Evolutionary conservation across 2,797 vertebrate genomes (phyloP).

Genomic region (Enteromius anoplus): DNA sequence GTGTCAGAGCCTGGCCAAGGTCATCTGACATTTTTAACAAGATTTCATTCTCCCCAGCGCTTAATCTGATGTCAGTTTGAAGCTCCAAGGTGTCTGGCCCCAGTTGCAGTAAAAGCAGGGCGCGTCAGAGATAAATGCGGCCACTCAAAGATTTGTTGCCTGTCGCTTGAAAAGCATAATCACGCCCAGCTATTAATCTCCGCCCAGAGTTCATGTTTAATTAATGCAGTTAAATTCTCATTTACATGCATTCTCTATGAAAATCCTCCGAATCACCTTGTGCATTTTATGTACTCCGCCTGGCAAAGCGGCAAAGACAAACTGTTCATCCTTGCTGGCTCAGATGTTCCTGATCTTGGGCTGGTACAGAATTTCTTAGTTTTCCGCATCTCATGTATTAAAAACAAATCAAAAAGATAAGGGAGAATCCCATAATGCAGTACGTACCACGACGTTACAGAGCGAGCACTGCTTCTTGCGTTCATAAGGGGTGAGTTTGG

Average conservation of each 20-base stretch:
- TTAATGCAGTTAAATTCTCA: conserved; percentile 72
- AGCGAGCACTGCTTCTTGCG: conserved; percentile 96
- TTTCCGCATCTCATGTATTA: background rate
- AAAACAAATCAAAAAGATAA: background rate
- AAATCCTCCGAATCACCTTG: conserved; percentile 69
- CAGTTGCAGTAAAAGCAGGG: conserved; percentile 59
- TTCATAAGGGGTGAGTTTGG: conserved; percentile 95
- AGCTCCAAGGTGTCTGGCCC: conserved; percentile 71
- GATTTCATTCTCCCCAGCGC: conserved; percentile 67
- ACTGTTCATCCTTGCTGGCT: background rate
- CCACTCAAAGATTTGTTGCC: conserved; percentile 70
- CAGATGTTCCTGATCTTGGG: background rate
- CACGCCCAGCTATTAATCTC: conserved; percentile 66
- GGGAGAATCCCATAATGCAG: background rate
- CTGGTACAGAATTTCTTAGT: background rate
- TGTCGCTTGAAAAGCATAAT: conserved; percentile 64
- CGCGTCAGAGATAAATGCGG: conserved; percentile 68
- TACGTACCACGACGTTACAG: conserved; percentile 87
- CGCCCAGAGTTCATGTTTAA: conserved; percentile 65
- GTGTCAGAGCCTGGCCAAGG: conserved; percentile 79
- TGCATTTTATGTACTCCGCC: conserved; percentile 50
- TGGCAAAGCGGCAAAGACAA: conserved; percentile 51
- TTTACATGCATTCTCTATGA: conserved; percentile 68
- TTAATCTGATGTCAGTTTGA: conserved; percentile 71
- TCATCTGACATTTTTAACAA: conserved; percentile 82